Evolutionary conservation across 2,113 vertebrate species (phyloP).

Genomic region (Vanacampus margaritifer): DNA sequence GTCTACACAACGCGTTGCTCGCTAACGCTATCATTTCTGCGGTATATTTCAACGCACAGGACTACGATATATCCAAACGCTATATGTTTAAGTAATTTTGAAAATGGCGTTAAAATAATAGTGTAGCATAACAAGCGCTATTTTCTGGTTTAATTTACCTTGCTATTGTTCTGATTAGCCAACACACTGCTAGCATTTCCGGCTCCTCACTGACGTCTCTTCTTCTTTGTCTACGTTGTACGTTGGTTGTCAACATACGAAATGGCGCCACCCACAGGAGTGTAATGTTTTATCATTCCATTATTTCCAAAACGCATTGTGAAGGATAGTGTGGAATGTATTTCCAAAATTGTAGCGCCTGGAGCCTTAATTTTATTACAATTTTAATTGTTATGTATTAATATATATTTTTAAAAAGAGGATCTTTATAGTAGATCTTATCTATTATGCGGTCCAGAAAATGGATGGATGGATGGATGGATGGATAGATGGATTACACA

Average conservation of each 20-base stretch:
- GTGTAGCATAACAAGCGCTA: too few species aligned
- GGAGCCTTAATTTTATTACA: not conserved
- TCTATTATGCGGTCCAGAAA: not conserved
- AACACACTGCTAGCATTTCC: not conserved
- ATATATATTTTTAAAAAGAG: too few species aligned
- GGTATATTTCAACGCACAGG: not conserved
- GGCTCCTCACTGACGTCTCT: not conserved
- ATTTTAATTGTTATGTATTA: too few species aligned
- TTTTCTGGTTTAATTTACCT: not conserved
- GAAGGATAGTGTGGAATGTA: too few species aligned
- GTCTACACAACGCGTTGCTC: not conserved
- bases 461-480: too few species aligned
- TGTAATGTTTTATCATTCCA: not conserved
- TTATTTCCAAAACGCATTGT: too few species aligned
- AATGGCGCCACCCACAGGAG: not conserved
- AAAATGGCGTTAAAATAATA: not conserved
- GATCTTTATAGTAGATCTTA: too few species aligned
- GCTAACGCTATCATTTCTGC: slow-evolving; percentile 14
- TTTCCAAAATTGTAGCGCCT: not conserved
- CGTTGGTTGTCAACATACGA: not conserved
- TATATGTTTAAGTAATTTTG: not conserved
- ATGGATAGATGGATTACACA: too few species aligned
- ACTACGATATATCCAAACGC: too few species aligned
- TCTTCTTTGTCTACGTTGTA: not conserved
- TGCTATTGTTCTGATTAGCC: not conserved